These are phyloP conservation scores for Dryoscopus gambensis DNA, from an alignment of 2,113 vertebrate genomes.

Conservation along the genomic window DNA sequence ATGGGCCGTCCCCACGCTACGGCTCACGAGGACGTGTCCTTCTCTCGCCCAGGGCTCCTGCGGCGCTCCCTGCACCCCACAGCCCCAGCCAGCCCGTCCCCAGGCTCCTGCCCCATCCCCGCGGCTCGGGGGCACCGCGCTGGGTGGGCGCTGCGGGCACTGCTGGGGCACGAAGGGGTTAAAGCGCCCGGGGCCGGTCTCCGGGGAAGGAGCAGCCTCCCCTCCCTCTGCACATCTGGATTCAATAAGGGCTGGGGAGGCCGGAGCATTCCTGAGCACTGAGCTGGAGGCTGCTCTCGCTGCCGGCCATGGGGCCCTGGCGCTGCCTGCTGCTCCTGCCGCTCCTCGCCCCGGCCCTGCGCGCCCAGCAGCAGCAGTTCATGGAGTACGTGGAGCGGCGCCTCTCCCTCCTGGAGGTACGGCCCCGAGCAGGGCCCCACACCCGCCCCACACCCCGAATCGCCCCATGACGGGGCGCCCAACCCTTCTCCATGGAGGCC, in stretches of 20 bases:
- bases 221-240: conserved; percentile 71
- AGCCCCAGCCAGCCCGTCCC: not conserved
- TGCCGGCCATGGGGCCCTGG: conserved; percentile 24
- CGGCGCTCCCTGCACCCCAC: rapidly evolving
- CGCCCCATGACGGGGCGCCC: rapidly evolving
- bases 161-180: conserved; percentile 44
- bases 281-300: conserved; percentile 58
- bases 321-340: conserved; percentile 64
- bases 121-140: not conserved
- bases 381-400: conserved; percentile 80
- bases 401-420: conserved; percentile 75
- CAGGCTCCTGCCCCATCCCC: not conserved
- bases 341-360: conserved; percentile 21
- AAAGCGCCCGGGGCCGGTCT: conserved; percentile 18
- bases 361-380: conserved; percentile 74
- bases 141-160: not conserved
- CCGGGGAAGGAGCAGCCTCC: conserved; percentile 13
- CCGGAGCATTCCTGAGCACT: conserved; percentile 78
- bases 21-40: rapidly evolving
- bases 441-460: not conserved
- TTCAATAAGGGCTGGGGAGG: conserved; percentile 64
- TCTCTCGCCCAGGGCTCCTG: not conserved
- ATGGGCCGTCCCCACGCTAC: not conserved
- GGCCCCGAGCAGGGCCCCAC: not conserved
- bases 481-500: rapidly evolving